These are phyloP conservation scores for Helicoverpa assulta DNA, from an alignment of 2,888 invertebrate genomes.

Conservation along the genomic window DNA sequence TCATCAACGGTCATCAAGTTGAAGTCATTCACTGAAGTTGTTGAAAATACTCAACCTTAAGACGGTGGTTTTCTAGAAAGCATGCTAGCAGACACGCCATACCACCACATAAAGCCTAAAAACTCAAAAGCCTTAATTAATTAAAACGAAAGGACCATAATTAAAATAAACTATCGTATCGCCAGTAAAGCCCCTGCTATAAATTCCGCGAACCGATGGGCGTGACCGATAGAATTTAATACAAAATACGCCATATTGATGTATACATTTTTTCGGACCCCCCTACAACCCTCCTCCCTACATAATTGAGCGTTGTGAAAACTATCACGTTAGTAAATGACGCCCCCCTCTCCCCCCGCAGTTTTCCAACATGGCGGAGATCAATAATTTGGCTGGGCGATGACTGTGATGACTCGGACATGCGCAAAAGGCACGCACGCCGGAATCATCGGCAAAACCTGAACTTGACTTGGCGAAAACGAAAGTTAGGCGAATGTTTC, in stretches of 20 bases:
- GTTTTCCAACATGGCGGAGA: slow-evolving; percentile 89
- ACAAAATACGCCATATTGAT: slow-evolving; percentile 87
- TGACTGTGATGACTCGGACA: slow-evolving; percentile 89
- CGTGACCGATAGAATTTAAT: slow-evolving; percentile 87
- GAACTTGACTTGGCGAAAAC: slow-evolving; percentile 90
- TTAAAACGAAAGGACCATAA: slow-evolving; percentile 62
- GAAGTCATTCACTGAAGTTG: too few species aligned
- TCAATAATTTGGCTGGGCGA: slow-evolving; percentile 90
- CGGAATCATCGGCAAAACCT: slow-evolving; percentile 87
- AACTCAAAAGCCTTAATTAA: slow-evolving; percentile 37
- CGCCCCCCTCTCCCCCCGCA: slow-evolving; percentile 76
- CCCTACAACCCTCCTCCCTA: slow-evolving; percentile 76
- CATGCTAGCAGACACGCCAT: slow-evolving; percentile 9
- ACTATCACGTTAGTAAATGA: slow-evolving; percentile 89
- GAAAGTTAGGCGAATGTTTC: slow-evolving; percentile 89
- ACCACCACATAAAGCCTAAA: background rate
- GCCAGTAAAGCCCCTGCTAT: slow-evolving; percentile 74
- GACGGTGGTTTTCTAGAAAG: background rate
- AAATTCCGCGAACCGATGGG: slow-evolving; percentile 75
- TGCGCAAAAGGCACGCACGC: slow-evolving; percentile 76
- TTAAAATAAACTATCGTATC: slow-evolving; percentile 79
- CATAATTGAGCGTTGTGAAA: slow-evolving; percentile 90
- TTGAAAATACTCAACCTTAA: background rate
- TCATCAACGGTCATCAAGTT: too few species aligned
- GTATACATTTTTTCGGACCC: slow-evolving; percentile 81